Base-by-base conservation (phyloP, 64 coral and sea anemone species). In the Actinia equina region DNA sequence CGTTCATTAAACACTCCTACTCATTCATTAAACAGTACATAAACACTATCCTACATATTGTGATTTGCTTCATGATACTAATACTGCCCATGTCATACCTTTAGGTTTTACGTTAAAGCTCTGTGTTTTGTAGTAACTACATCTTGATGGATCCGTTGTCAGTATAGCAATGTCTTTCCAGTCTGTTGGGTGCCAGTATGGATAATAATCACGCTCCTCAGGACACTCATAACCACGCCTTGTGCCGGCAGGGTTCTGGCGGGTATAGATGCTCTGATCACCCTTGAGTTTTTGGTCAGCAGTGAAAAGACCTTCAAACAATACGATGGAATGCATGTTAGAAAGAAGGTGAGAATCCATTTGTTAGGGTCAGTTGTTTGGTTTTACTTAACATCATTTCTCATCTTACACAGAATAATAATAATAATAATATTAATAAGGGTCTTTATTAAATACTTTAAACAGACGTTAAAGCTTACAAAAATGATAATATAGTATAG, bases 161-260 rank as follows among this genome's bases (percentile, higher is more conserved):
- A 93, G 84, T 22, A 93, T 69, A 67, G 92, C 92, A 81, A 89
- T 93, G 49, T 98, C 96, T 85, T 94, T 98, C 96, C 96, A 98
- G 7, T 98, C 93, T 45, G 92, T 98, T 37, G 96, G 96, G 86
- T 98, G 96, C 96, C 96, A 98, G 84, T 98, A 98, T 43, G 96
- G 96, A 27, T 94, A 98, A 85, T 98, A 98, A 52, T 98, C 96
- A 42, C 96, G 88, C 64, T 98, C 96, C 79, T 98, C 96, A 8
- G 96, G 96, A 46, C 96, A 98, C 88, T 98, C 96, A 53, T 98
- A 98, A 7, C 96, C 96, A 85, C 90, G 90, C 15, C 93, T 82
- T 61, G 89, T 94, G 16, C 96, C 96, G 62, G 83, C 91, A 58
- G 96, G 88, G 59, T 98, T 98, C 88, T 98, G 96, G 37, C 96